These are phyloP conservation scores for Cantharis flavilabris DNA, from an alignment of 2,888 invertebrate genomes.

Conservation along the genomic window DNA sequence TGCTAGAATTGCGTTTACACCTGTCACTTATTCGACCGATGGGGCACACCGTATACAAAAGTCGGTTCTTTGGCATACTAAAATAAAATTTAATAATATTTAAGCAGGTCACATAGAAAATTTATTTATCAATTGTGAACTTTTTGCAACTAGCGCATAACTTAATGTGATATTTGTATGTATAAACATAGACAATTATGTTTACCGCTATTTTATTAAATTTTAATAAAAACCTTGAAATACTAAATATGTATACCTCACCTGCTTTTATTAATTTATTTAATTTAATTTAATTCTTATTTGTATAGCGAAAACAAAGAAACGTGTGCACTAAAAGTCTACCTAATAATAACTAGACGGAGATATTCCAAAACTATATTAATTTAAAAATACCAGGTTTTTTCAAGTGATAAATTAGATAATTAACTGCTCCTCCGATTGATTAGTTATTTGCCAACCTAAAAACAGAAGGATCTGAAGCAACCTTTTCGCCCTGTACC, in stretches of 20 bases:
- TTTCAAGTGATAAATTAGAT: too few relatives aligned
- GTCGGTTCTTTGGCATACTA: conserved; percentile 20
- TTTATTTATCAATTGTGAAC: conserved; percentile 11
- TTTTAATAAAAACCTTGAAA: neutral
- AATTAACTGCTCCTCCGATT: too few relatives aligned
- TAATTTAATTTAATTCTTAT: neutral
- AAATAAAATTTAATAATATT: conserved; percentile 16
- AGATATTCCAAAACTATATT: neutral
- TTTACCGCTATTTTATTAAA: conserved; percentile 3
- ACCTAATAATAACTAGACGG: neutral
- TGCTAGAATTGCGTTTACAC: conserved; percentile 46
- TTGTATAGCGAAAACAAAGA: neutral
- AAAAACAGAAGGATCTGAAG: too few relatives aligned
- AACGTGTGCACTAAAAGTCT: neutral
- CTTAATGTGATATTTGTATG: conserved; percentile 8
- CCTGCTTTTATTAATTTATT: neutral
- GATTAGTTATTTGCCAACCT: too few relatives aligned
- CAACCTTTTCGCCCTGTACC: too few relatives aligned
- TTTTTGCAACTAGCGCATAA: conserved; percentile 13
- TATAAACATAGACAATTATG: conserved; percentile 9
- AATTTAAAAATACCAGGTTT: neutral
- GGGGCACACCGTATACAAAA: conserved; percentile 41
- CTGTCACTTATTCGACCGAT: conserved; percentile 46
- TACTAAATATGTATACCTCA: neutral
- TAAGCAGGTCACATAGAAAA: conserved; percentile 22